phyloP scores from a whole-genome alignment of 2,888 invertebrate species.

The Caenorhabditis macrosperma region DNA sequence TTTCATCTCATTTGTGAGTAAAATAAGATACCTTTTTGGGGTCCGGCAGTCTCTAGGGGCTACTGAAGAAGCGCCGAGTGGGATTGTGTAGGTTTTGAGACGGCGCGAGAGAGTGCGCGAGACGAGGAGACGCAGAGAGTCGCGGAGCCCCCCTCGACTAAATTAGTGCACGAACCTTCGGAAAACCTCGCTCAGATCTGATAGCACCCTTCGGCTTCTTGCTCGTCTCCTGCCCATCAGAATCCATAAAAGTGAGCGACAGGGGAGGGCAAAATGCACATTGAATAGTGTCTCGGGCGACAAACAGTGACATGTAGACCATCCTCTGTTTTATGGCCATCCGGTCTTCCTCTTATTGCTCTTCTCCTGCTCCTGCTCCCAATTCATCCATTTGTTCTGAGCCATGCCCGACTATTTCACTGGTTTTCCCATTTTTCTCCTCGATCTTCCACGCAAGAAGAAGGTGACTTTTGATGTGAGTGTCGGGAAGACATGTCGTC shows the following conservation, averaged over 20 bases:
- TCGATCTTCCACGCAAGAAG: not conserved
- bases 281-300: not conserved
- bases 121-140: constrained; percentile 19
- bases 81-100: constrained; percentile 47
- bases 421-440: not conserved
- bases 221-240: not conserved
- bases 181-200: constrained; percentile 33
- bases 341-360: not conserved
- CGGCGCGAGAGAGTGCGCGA: constrained; percentile 3
- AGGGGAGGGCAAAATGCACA: not conserved
- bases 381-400: not conserved
- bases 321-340: not conserved
- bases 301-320: not conserved
- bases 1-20: constrained; percentile 54
- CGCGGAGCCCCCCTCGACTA: constrained; percentile 46
- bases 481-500: not conserved
- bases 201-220: constrained; percentile 13
- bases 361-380: not conserved
- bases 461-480: constrained; percentile 12
- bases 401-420: not conserved
- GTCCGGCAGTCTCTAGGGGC: constrained; percentile 55
- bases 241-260: not conserved
- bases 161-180: constrained; percentile 56
- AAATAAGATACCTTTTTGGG: constrained; percentile 53
- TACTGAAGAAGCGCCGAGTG: constrained; percentile 47